Base-by-base conservation (phyloP, 1,140 invertebrate genomes). In the Bombus polaris region DNA sequence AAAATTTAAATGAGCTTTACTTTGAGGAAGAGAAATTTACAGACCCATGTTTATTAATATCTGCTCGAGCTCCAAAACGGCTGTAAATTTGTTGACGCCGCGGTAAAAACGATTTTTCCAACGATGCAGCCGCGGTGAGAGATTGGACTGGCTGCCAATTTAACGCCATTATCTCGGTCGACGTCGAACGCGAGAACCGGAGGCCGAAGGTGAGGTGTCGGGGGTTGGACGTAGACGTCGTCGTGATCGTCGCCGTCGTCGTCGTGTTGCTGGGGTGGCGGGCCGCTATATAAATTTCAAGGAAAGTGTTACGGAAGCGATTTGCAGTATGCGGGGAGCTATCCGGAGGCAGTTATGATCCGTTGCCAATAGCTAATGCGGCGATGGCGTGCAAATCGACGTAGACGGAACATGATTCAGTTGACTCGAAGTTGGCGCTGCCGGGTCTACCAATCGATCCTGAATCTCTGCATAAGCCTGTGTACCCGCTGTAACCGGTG, bases 361-460 rank as follows among this genome's bases (percentile, higher is more conserved):
- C 90, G 89, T 92, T 94, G 93, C 93, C 92, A 93, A 94, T 93
- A 91, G 92, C 92, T 94, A 93, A 94, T 94, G 92, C 90, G 90
- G 88, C 90, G 88, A 91, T 93, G 92, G 93, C 90, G 93, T 93
- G 92, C 92, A 93, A 93, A 94, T 93, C 93, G 93, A 92, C 91
- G 87, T 90, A 90, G 92, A 93, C 92, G 89, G 88, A 88, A 90
- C 90, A 92, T 93, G 92, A 93, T 93, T 94, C 90, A 92, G 91
- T 93, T 92, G 90, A 93, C 90, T 91, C 91, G 90, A 90, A 93
- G 89, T 93, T 93, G 91, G 89, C 91, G 90, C 87, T 81, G 82
- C 79, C 53, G 68, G 86, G 42, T 42, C 62, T 47, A 42, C 66
- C 85, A 72, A 90, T 91, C 90, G 89, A 90, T 90, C 77, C 71